Percentiles rank a stretch among this genome's conserved stretches.
phyloP scores from a whole-genome alignment of 2,113 vertebrate genomes.

The Nestor notabilis region DNA sequence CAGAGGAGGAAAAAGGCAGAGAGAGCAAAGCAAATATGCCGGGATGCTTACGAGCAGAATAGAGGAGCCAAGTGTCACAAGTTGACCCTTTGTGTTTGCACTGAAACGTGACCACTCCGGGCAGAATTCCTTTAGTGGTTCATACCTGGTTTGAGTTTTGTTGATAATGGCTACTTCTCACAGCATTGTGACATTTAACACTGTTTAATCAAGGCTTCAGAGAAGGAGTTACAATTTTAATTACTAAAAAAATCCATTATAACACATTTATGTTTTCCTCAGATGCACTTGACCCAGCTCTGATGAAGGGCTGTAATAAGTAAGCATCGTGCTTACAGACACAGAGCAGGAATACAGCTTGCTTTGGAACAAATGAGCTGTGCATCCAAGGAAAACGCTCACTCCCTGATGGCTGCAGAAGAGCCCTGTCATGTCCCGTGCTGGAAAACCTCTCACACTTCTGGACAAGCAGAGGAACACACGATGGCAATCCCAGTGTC shows the following conservation, averaged over 20 bases:
- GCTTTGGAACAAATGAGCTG: background rate
- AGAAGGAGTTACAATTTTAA: constrained; percentile 6
- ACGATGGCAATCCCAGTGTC: rapidly evolving
- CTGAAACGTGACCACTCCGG: constrained; percentile 7
- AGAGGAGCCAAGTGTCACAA: constrained; percentile 51
- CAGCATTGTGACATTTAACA: background rate
- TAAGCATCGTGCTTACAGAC: background rate
- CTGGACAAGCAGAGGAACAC: background rate
- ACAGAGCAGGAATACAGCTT: background rate
- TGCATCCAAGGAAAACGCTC: background rate
- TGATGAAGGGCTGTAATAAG: constrained; percentile 20
- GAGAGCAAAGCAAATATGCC: constrained; percentile 45
- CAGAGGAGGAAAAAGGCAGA: constrained; percentile 59
- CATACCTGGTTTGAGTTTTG: background rate
- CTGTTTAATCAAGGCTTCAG: constrained; percentile 15
- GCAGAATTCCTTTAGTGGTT: background rate
- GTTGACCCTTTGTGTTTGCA: constrained; percentile 45
- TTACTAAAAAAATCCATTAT: background rate
- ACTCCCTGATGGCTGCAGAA: background rate
- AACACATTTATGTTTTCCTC: background rate
- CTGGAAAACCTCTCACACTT: background rate
- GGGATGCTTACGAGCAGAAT: constrained; percentile 50
- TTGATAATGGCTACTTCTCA: background rate
- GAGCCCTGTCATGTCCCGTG: rapidly evolving
- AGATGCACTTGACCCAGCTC: background rate